A percentile compares a stretch with the other conserved stretches of the same genome.
phyloP scores from a whole-genome alignment of 35 echinoderm and acorn worm species.

The Acanthaster planci region DNA sequence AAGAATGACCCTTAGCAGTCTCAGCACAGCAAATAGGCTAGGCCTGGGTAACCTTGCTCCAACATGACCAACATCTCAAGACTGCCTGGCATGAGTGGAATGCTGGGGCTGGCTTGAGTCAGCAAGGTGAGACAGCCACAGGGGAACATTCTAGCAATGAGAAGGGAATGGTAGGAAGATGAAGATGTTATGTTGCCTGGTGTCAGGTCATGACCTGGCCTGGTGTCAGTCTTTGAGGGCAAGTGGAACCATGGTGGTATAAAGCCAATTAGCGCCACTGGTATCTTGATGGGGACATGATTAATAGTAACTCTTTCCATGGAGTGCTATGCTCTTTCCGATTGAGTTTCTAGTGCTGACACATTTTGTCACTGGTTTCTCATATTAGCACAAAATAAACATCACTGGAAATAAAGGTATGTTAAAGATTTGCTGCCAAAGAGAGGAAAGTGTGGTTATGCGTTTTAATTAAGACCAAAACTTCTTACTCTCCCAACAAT shows the following conservation, averaged over 20 bases:
- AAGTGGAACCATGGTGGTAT: not conserved
- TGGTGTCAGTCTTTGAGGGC: not conserved
- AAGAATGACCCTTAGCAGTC: not conserved
- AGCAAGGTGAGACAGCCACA: not conserved
- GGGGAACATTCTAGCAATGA: not conserved
- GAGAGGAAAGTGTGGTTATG: too few relatives aligned
- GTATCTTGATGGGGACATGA: too few relatives aligned
- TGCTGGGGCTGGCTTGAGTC: not conserved
- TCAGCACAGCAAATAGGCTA: not conserved
- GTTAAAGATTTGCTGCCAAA: too few relatives aligned
- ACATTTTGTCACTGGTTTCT: too few relatives aligned
- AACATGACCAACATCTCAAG: conserved; percentile 19
- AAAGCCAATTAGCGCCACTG: not conserved
- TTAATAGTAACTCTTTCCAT: too few relatives aligned
- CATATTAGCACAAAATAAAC: too few relatives aligned
- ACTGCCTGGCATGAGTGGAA: conserved; percentile 1
- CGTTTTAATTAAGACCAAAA: too few relatives aligned
- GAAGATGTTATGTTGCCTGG: not conserved
- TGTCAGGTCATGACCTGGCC: not conserved
- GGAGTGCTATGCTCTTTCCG: too few relatives aligned
- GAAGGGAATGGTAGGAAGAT: not conserved
- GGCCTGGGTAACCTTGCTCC: not conserved
- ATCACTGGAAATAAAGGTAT: too few relatives aligned
- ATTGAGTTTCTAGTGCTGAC: too few relatives aligned
- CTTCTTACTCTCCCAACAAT: too few relatives aligned